These are phyloP conservation scores for Tragelaphus imberbis DNA, from an alignment of 2,113 vertebrate genomes.

Conservation along the genomic window DNA sequence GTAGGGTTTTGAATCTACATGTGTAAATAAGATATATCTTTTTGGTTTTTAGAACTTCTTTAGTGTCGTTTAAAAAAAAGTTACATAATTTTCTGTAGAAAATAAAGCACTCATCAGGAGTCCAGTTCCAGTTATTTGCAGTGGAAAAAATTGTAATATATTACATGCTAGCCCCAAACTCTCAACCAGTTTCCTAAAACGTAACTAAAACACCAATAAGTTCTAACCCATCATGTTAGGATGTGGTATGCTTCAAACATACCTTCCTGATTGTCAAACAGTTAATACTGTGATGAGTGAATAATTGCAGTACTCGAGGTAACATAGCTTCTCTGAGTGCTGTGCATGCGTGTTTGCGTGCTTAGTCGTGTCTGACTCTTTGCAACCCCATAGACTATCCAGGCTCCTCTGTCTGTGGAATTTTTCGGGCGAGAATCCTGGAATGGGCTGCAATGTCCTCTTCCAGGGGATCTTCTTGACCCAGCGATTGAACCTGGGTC, in stretches of 20 bases:
- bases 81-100: neutral
- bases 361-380: neutral
- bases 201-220: neutral
- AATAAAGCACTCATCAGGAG: neutral
- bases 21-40: neutral
- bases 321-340: neutral
- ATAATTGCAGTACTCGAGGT: rapidly evolving
- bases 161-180: neutral
- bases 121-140: neutral
- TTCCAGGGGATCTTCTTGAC: neutral
- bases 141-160: neutral
- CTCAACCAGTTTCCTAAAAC: neutral
- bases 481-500: neutral
- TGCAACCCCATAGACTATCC: neutral
- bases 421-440: neutral
- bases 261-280: neutral
- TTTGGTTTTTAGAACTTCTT: neutral
- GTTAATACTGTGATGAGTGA: neutral
- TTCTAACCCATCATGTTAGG: neutral
- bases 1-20: neutral
- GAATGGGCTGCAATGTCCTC: neutral
- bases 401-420: neutral
- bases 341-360: neutral
- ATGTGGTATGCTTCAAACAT: neutral
- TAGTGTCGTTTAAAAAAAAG: neutral